These are phyloP conservation scores for Anolis sagrei DNA, from an alignment of 2,113 vertebrate species.

Conservation along the genomic window DNA sequence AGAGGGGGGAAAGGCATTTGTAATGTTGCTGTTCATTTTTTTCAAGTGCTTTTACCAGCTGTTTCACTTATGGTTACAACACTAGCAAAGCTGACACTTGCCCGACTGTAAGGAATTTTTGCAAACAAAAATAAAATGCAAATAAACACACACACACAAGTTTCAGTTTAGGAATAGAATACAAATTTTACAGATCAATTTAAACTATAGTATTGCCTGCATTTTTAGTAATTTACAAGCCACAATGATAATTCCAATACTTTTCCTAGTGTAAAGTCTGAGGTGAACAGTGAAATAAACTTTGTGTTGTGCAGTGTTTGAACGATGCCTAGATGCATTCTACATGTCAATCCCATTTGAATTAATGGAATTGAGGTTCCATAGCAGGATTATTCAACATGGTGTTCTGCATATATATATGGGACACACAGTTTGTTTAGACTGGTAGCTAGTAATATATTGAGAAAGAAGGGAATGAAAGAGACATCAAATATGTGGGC, in stretches of 20 bases:
- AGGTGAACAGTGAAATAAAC: too few species aligned
- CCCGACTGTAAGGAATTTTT: conserved; percentile 59
- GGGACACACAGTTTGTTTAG: not conserved
- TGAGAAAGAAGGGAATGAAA: conserved; percentile 19
- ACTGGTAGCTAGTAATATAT: not conserved
- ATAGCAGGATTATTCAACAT: not conserved
- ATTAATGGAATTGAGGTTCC: not conserved
- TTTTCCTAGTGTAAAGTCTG: not conserved
- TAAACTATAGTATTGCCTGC: not conserved
- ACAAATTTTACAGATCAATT: too few species aligned
- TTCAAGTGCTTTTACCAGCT: conserved; percentile 80
- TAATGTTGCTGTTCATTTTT: conserved; percentile 81
- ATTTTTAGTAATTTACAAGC: conserved; percentile 7
- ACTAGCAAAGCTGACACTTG: conserved; percentile 50
- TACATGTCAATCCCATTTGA: not conserved
- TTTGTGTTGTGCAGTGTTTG: not conserved
- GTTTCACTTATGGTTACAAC: conserved; percentile 74
- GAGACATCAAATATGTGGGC: conserved; percentile 35
- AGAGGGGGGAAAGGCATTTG: conserved; percentile 75
- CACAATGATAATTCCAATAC: not conserved
- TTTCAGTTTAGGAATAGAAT: conserved; percentile 16
- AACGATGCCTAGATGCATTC: not conserved
- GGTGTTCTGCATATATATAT: not conserved
- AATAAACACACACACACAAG: not conserved
- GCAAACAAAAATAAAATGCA: conserved; percentile 51